phyloP scores from a whole-genome alignment of 1,140 invertebrate genomes.

The Drosophila triauraria region DNA sequence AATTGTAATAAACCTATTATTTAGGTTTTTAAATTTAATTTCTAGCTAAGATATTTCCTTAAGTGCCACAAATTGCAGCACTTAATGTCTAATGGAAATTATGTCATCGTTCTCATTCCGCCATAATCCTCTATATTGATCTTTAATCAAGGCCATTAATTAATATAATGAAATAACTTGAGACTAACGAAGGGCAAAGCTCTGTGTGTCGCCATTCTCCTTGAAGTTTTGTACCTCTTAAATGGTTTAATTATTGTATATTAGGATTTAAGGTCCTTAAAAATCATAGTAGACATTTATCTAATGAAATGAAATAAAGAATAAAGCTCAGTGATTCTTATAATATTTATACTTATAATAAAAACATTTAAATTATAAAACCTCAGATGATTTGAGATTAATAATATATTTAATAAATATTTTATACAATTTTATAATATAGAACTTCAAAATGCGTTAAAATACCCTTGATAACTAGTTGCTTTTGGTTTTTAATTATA shows the following conservation, averaged over 20 bases:
- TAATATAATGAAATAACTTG: slow-evolving; percentile 65
- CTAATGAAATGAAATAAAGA: neutral
- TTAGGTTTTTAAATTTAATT: neutral
- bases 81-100: neutral
- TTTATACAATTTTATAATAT: no score
- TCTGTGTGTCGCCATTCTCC: slow-evolving; percentile 16
- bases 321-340: no score
- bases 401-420: no score
- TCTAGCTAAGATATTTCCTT: neutral
- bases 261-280: no score
- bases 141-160: slow-evolving; percentile 71
- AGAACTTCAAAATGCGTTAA: no score
- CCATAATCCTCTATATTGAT: slow-evolving; percentile 54
- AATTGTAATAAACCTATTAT: neutral
- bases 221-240: slow-evolving; percentile 2
- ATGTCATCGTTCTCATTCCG: slow-evolving; percentile 5
- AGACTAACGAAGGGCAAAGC: slow-evolving; percentile 17
- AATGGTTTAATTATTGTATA: neutral
- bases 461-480: no score
- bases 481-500: no score
- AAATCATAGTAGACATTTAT: neutral
- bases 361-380: no score
- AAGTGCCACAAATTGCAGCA: neutral
- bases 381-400: no score
- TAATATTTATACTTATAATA: no score